phyloP scores from a whole-genome alignment of 1,140 invertebrate species.

The Bombus huntii region DNA sequence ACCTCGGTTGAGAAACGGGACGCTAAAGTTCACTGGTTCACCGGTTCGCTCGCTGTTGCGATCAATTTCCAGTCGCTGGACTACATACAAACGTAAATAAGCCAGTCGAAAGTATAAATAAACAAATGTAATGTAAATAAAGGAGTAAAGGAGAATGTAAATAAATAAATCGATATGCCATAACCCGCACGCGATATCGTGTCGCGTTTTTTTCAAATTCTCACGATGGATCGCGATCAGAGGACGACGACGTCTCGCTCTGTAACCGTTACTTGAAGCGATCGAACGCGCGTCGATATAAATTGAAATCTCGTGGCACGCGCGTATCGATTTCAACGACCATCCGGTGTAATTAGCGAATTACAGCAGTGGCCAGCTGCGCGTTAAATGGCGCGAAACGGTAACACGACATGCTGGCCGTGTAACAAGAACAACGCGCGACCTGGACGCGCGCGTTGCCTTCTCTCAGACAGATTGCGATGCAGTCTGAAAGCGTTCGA shows the following conservation, averaged over 20 bases:
- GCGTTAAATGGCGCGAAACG: constrained; percentile 3
- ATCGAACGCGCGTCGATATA: not conserved
- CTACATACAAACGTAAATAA: too few species aligned
- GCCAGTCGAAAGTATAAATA: not conserved
- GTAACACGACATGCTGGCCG: not conserved
- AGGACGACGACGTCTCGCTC: too few species aligned
- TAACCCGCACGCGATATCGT: too few species aligned
- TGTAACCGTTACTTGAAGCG: too few species aligned
- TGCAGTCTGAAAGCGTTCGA: not conserved
- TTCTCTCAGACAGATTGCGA: not conserved
- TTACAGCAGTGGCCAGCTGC: not conserved
- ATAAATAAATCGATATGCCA: not conserved
- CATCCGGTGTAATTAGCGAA: not conserved
- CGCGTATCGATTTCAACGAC: not conserved
- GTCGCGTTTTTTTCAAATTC: not conserved
- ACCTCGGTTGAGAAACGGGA: not conserved
- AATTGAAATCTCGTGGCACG: not conserved
- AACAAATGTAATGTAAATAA: not conserved
- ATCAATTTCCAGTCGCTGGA: not conserved
- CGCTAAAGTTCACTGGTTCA: not conserved
- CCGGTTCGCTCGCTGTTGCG: not conserved
- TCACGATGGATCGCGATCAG: too few species aligned
- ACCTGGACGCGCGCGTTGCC: not conserved
- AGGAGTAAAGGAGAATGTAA: not conserved
- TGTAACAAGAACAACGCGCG: not conserved